Base-by-base conservation (phyloP, 2,797 vertebrate species). In the Phataginus tricuspis region DNA sequence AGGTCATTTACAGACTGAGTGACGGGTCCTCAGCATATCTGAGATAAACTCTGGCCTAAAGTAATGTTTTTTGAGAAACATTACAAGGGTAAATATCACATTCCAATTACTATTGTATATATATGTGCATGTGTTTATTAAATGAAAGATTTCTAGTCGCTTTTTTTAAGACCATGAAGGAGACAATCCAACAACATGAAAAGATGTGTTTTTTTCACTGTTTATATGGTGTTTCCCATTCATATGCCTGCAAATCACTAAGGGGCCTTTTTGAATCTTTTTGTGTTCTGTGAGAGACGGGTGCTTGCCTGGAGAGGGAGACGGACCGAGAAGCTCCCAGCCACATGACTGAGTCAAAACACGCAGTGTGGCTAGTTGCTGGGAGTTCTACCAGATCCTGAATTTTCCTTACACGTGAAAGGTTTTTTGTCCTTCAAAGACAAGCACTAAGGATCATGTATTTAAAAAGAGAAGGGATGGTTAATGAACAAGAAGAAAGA, bases 141-240 rank as follows among this genome's bases (percentile, higher is more conserved):
- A 92, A 59, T 77, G 55, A 59, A 95, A 90, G 49, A 61, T 80
- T 82, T 80, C 27, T 42, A 23, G 55, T 78, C 86, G 53, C 49
- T 79, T 95, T 96, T 95, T 89, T 74, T 25, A 86, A 96, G 55
- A 96, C 4, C 15, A 74, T 92, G 79, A 90, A 80, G 78, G 45
- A 88, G n/a, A 82, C 92, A 95, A 85, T n/a, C 27, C 29, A 31
- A 79, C 15, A 77, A 69, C 4, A 51, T 25, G 42, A 90, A 85
- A 90, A 95, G 89, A 77, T 83, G 39, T 34, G 18, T n/a, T 57
- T 55, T 92, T 82, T 86, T 84, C 84, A 75, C 68, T 96, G 93
- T 90, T 96, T 82, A 55, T 88, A 94, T 96, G 97, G 9, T 97
- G 68, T 95, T 97, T 96, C 91, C 94, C 86, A 63, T 59, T 57